Evolutionary conservation across 2,888 invertebrate species (phyloP).

Genomic region (Nephrotoma flavescens): DNA sequence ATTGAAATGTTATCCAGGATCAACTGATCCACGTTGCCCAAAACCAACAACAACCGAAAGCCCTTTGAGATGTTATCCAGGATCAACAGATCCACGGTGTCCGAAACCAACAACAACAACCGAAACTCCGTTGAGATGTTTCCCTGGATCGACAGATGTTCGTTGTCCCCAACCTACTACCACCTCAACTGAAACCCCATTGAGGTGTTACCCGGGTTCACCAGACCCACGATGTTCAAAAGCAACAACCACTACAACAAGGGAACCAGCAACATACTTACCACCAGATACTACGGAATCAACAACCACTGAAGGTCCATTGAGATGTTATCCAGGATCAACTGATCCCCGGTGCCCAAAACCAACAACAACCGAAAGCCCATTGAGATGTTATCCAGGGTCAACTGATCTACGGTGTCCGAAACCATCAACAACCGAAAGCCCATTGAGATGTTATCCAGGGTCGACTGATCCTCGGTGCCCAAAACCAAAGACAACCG

Average conservation of each 20-base stretch:
- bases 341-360: conserved; percentile 17
- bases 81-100: conserved; percentile 10
- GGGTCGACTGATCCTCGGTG: conserved; percentile 25
- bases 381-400: conserved; percentile 19
- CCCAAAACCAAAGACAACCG: conserved; percentile 20
- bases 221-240: conserved; percentile 6
- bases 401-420: conserved; percentile 25
- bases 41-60: not conserved
- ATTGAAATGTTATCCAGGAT: conserved; percentile 32
- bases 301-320: conserved; percentile 13
- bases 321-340: conserved; percentile 16
- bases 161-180: conserved; percentile 15
- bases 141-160: conserved; percentile 24
- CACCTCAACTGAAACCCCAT: not conserved
- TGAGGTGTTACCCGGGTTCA: conserved; percentile 16
- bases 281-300: not conserved
- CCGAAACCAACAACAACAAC: not conserved
- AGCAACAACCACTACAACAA: not conserved
- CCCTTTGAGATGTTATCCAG: conserved; percentile 15
- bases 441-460: conserved; percentile 18
- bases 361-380: conserved; percentile 7
- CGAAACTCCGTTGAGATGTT: conserved; percentile 20
- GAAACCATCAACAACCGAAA: conserved; percentile 14
- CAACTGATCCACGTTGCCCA: conserved; percentile 21
- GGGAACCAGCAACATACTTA: conserved; percentile 12